phyloP scores from a whole-genome alignment of 2,888 invertebrate species.

The Xiphydria camelus region DNA sequence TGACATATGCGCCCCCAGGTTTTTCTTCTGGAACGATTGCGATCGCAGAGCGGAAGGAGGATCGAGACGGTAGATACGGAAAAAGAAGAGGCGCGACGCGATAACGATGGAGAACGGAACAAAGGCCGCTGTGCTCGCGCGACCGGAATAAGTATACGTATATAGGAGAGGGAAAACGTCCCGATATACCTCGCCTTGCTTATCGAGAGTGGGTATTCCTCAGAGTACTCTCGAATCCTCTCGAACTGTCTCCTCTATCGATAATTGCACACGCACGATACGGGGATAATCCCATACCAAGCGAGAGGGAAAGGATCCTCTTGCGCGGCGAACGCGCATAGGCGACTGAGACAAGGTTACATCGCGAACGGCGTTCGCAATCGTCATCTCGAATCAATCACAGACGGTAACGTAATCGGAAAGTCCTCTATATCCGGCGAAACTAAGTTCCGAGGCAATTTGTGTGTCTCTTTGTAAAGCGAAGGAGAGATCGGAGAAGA shows the following conservation, averaged over 20 bases:
- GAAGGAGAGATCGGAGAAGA: constrained; percentile 24
- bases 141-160: no score
- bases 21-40: no score
- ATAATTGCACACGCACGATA: background rate
- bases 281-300: background rate
- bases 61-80: background rate
- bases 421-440: constrained; percentile 54
- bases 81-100: background rate
- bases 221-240: no score
- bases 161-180: no score
- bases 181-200: no score
- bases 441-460: constrained; percentile 57
- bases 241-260: constrained; percentile 3
- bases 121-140: no score
- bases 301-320: constrained; percentile 4
- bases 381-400: constrained; percentile 53
- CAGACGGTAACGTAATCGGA: constrained; percentile 53
- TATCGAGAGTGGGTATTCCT: no score
- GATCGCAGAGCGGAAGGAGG: no score
- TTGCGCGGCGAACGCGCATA: no score
- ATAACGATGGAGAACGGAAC: no score
- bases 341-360: no score
- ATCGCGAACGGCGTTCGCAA: constrained; percentile 30
- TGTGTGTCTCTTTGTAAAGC: constrained; percentile 54
- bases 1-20: no score